Evolutionary conservation across 1,140 invertebrate genomes (phyloP), one percentile per base, ranked within the genome.

Genomic region (Lutraria rhynchaena): DNA sequence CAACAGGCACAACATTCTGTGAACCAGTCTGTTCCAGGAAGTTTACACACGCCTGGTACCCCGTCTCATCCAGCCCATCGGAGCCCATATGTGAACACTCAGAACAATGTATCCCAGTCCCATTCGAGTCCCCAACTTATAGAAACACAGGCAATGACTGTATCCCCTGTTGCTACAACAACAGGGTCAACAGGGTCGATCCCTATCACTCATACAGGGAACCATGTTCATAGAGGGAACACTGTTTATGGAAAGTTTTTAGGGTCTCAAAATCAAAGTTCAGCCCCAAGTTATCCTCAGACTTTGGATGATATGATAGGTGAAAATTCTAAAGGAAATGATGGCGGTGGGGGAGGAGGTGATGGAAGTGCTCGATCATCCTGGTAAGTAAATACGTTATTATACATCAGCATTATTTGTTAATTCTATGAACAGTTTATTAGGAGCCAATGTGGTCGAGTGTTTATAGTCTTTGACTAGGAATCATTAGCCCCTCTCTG

Each of bases 241-340:
- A 80, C 76, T 44, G 76, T 80, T 41, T 80, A 80, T 33, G 76
- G 76, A n/a, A 80, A 80, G 41, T 69, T 80, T 46, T 60, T 80
- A 57, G 76, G 76, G 15, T 80, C 76, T 29, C 63, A 70, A 27
- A 65, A 69, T 31, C 58, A 61, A 19, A 69, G 22, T 60, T 74
- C 53, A 9, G 37, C 71, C 31, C 33, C 53, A 17, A 55, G n/a
- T 46, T 74, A 58, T 37, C 53, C 37, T 29, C 31, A 67, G 24
- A 22, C 49, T 15, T 41, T 55, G 22, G 75, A 77, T 9, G 61
- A 80, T 27, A 70, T 51, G 35, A 7, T 44, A 5, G 53, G 44
- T 5, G 76, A 67, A 15, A 61, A 67, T 31, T 35, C 19, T n/a
- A 51, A 49, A 49, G 76, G 46, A 33, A 49, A n/a, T 0, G 76